Base-by-base conservation (phyloP, 1,140 invertebrate genomes). In the Heliconius congener region DNA sequence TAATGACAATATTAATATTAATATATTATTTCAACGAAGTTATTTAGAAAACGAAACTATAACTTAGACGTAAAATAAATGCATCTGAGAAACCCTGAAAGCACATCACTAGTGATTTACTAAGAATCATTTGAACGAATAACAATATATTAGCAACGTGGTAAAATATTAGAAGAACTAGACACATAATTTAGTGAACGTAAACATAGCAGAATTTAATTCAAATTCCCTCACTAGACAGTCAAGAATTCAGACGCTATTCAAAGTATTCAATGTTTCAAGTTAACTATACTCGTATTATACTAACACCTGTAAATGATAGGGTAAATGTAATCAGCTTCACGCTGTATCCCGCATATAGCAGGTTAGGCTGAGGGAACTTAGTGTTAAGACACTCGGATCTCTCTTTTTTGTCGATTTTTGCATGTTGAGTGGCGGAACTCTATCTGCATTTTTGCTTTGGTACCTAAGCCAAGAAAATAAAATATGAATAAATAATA, bases 201-300 rank as follows among this genome's bases (percentile, higher is more conserved):
- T 8, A 66, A 66, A 66, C 60, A 23, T 57, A 66, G 23, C 60
- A 66, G 60, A 66, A 30, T 60, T 60, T 60, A 60, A 60, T 66
- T 66, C 27, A 9, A 30, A 66, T 66, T 66, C 60, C 27, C 27
- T 66, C 27, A 66, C 60, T 30, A 66, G 60, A 66, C 60, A 66
- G 60, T 66, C 60, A 66, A 66, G 60, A 27, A 66, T 66, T 27
- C 11, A 66, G 60, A 66, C 60, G 60, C 60, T 66, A 30, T 66
- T 66, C 60, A 66, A 27, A 66, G 23, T 30, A 27, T 30, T 66
- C 23, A 66, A n/a, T 66, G 60, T 66, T 13, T 23, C 60, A 66
- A 6, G 60, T 27, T 66, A 46, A 46, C 13, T 46, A 46, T 16
- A 66, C 19, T 66, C 11, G 42, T 46, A 11, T 46, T 46, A 46